Evolutionary conservation across 37 sponge, comb jelly and placozoan genomes (phyloP), one percentile per base, ranked within the genome.

Genomic region (Cladorhizidae sp.): DNA sequence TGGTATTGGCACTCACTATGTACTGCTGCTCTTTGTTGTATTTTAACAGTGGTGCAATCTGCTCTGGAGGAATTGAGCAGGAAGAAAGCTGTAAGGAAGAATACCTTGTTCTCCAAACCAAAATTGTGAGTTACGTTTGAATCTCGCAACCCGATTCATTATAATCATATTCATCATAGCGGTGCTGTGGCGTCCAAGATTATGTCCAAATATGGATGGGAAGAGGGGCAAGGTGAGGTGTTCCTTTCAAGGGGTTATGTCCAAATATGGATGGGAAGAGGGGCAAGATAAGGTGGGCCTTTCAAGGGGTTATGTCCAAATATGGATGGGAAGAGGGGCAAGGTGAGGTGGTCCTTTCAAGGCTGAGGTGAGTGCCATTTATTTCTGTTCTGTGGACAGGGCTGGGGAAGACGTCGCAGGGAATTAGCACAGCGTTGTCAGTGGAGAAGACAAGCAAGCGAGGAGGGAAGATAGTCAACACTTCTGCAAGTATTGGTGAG

Each of bases 301-400:
- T n/a, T n/a, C n/a, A n/a, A 57, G 33, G 26, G 28, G 94, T 98
- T 67, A 98, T 98, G 99, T 79, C 88, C 57, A 98, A 98, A 70
- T 98, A 98, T 84, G 99, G 99, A 40, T 98, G 96, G 97, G 90
- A 96, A 71, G 99, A 94, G 62, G 99, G 99, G 3, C 91, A 94
- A 82, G 98, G 96, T 92, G 32, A 56, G 87, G n/a, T n/a, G n/a
- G n/a, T n/a, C n/a, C n/a, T n/a, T n/a, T n/a, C n/a, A n/a, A 57
- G 33, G 26, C 11, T 37, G 23, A 57, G 39, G 14, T 35, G 26
- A 25, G 21, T 68, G 35, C 9, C 29, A 36, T 68, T 15, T 20
- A 18, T 49, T 72, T 49, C 73, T 23, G 21, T 49, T 12, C 18
- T 15, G 9, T n/a, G 40, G 5, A 15, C 79, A 94, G 97, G 99